phyloP scores from a whole-genome alignment of 2,113 vertebrate species.

The Aix galericulata region DNA sequence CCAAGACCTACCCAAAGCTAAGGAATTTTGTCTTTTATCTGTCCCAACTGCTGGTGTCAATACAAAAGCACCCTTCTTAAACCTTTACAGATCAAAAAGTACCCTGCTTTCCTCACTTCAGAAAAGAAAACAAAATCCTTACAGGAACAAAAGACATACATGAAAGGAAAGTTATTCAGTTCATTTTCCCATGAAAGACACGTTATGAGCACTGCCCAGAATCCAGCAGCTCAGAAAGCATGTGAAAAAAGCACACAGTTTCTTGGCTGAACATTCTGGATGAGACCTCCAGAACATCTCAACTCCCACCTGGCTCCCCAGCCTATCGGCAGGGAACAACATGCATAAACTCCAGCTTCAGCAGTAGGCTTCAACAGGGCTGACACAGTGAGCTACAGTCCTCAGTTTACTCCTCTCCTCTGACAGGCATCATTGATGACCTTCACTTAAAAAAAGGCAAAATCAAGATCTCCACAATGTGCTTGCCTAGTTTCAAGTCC shows the following conservation, averaged over 20 bases:
- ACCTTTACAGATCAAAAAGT: background rate
- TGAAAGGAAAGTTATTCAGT: background rate
- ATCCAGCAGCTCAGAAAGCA: background rate
- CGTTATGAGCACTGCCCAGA: background rate
- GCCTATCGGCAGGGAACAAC: background rate
- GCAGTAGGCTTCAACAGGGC: background rate
- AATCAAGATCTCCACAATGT: background rate
- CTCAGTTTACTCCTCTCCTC: background rate
- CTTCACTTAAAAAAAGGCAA: background rate
- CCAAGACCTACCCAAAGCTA: background rate
- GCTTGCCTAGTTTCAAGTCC: background rate
- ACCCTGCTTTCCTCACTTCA: background rate
- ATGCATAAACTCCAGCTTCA: background rate
- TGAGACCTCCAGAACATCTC: background rate
- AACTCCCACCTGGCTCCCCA: background rate
- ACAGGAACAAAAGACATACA: background rate
- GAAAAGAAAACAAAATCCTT: background rate
- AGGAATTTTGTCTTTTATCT: background rate
- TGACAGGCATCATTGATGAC: background rate
- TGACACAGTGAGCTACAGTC: background rate
- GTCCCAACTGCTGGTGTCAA: background rate
- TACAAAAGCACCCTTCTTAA: background rate
- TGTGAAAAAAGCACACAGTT: background rate
- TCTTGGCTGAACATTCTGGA: background rate
- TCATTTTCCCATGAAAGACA: background rate